Conservation (phyloP, 2,797 vertebrate species). For the Miichthys miiuy region DNA sequence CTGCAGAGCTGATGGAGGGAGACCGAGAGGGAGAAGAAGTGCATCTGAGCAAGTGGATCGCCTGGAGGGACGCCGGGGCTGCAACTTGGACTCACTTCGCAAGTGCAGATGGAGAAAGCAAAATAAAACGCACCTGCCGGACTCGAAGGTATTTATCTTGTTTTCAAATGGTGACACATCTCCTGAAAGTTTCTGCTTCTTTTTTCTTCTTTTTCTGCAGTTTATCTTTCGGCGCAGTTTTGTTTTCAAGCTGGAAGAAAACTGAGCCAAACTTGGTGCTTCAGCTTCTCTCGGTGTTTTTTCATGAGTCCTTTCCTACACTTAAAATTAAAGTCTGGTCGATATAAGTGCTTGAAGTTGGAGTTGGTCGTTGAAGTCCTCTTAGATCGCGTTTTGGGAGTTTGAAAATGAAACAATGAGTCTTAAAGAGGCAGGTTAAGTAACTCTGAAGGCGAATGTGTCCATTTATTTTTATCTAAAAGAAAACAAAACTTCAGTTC, state of each 20-base stretch:
- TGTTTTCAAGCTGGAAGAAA: background rate
- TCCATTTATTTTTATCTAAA: background rate
- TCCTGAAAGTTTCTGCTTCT: background rate
- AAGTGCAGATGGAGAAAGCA: constrained; percentile 64
- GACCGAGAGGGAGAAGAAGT: constrained; percentile 22
- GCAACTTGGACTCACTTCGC: constrained; percentile 40
- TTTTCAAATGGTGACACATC: background rate
- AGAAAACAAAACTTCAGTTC: background rate
- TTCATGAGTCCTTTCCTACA: background rate
- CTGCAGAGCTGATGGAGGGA: constrained; percentile 61
- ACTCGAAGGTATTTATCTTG: constrained; percentile 64
- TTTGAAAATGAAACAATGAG: background rate
- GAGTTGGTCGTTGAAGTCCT: background rate
- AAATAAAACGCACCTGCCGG: constrained; percentile 34
- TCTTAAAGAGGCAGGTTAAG: background rate
- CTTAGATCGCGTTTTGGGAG: background rate
- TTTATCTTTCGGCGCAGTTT: background rate
- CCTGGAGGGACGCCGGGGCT: constrained; percentile 38
- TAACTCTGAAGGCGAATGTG: background rate
- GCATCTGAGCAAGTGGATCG: constrained; percentile 57
- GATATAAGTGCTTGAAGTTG: too few species aligned
- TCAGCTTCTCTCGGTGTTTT: background rate
- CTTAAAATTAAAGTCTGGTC: background rate
- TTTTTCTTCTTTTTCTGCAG: background rate
- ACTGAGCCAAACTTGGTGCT: background rate